Conservation (phyloP, 2,113 vertebrate genomes). For the Gadus chalcogrammus region DNA sequence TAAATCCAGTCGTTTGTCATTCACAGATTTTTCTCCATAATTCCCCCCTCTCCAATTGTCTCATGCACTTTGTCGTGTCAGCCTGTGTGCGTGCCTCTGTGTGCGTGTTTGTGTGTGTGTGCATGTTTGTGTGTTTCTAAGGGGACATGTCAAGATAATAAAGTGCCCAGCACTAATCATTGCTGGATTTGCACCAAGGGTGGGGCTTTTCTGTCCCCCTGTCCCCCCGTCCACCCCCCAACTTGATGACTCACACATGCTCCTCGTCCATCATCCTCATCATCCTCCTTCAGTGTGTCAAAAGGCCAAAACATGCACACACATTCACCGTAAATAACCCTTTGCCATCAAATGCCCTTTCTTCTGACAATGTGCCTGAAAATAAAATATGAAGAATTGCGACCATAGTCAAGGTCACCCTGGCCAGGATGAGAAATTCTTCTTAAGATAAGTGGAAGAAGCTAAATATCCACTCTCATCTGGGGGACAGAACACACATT, state of each 20-base stretch:
- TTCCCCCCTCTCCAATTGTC: too few species aligned
- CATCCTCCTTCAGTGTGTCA: not conserved
- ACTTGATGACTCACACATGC: not conserved
- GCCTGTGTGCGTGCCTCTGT: too few species aligned
- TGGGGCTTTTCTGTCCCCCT: not conserved
- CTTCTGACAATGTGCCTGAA: too few species aligned
- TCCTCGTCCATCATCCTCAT: constrained; percentile 1
- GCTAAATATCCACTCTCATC: not conserved
- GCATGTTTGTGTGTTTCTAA: not conserved
- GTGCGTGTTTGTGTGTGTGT: too few species aligned
- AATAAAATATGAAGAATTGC: constrained; percentile 1
- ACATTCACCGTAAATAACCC: constrained; percentile 7
- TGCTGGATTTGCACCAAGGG: not conserved
- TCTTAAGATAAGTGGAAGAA: not conserved
- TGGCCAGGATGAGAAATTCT: not conserved
- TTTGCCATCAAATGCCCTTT: not conserved
- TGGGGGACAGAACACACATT: not conserved
- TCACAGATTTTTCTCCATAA: too few species aligned
- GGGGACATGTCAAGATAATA: not conserved
- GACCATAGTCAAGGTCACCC: constrained; percentile 22
- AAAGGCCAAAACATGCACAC: not conserved
- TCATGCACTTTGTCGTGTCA: too few species aligned
- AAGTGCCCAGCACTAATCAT: not conserved
- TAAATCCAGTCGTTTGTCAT: too few species aligned
- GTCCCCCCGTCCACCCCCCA: too few species aligned